Percentiles rank a stretch among this genome's conserved stretches.
Conservation (phyloP, 2,113 vertebrate species). For the Origma solitaria region DNA sequence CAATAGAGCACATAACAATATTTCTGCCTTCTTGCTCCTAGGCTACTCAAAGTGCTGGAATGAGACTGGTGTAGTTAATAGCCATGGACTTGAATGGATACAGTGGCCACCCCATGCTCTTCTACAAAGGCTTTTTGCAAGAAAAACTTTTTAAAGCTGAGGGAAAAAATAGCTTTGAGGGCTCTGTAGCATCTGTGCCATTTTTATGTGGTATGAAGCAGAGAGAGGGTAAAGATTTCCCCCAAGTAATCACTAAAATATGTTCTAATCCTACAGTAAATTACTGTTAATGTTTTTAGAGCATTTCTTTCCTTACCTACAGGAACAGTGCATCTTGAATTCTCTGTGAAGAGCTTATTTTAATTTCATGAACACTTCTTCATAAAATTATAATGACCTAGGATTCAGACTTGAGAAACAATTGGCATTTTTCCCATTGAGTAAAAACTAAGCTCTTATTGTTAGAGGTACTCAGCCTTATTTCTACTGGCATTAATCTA, state of each 20-base stretch:
- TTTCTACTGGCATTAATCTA: background rate
- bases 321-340: background rate
- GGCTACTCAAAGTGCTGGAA: background rate
- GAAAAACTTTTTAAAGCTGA: background rate
- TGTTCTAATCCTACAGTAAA: background rate
- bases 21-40: background rate
- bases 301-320: background rate
- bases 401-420: background rate
- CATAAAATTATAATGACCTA: constrained; percentile 35
- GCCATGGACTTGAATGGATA: background rate
- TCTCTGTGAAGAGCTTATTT: constrained; percentile 31
- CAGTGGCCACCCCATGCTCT: background rate
- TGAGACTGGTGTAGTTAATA: background rate
- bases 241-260: background rate
- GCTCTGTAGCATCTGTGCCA: background rate
- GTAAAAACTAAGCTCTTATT: background rate
- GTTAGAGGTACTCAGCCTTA: background rate
- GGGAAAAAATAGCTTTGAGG: background rate
- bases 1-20: background rate
- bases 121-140: background rate
- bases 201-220: background rate
- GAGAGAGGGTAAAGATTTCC: background rate
- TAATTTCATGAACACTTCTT: constrained; percentile 22
- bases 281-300: background rate
- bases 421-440: background rate